Percentiles rank a stretch among this genome's conserved stretches.
Evolutionary conservation across 2,888 invertebrate genomes (phyloP).

Genomic region (Empis livida): DNA sequence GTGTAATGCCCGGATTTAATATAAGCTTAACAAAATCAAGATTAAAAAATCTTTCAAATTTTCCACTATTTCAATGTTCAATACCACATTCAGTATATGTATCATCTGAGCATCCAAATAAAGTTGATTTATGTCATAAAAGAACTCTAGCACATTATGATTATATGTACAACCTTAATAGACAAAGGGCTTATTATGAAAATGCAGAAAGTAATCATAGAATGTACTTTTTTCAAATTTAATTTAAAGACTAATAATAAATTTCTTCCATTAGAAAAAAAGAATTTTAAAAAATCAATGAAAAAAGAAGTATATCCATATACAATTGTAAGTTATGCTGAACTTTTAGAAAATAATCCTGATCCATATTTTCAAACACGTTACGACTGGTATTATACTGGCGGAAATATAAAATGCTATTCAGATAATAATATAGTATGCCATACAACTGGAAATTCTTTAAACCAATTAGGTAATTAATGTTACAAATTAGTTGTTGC

Average conservation of each 20-base stretch:
- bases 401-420: slow-evolving; percentile 24
- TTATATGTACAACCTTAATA: slow-evolving; percentile 9
- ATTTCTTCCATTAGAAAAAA: not conserved
- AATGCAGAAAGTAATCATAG: slow-evolving; percentile 13
- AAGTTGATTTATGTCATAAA: slow-evolving; percentile 17
- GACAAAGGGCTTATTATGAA: slow-evolving; percentile 10
- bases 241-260: not conserved
- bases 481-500: not conserved
- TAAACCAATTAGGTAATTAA: slow-evolving; percentile 17
- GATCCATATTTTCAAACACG: slow-evolving; percentile 24
- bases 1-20: not conserved
- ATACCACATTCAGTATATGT: slow-evolving; percentile 16
- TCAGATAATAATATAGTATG: slow-evolving; percentile 11
- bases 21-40: not conserved
- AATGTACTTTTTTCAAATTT: not conserved
- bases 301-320: slow-evolving; percentile 6
- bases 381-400: slow-evolving; percentile 31
- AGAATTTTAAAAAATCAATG: not conserved
- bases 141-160: slow-evolving; percentile 11
- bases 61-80: slow-evolving; percentile 2
- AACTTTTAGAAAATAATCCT: slow-evolving; percentile 16
- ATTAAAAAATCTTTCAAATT: not conserved
- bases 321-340: slow-evolving; percentile 15
- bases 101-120: slow-evolving; percentile 9
- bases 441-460: slow-evolving; percentile 20